These are phyloP conservation scores for Cololabis saira DNA, from an alignment of 2,113 vertebrate species.

Conservation along the genomic window DNA sequence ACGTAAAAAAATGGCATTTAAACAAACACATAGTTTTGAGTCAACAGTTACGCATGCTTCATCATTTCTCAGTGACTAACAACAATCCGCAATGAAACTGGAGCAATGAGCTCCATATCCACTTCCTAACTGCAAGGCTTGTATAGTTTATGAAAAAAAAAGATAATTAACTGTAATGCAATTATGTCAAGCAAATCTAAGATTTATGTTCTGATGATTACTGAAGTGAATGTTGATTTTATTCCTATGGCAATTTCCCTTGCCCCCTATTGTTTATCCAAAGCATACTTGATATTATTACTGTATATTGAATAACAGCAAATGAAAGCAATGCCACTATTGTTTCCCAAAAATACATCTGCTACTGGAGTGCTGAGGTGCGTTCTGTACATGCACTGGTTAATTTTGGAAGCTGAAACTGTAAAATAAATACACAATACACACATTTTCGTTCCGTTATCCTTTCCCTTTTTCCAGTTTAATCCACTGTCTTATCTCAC, in stretches of 20 bases:
- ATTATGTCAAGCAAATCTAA: neutral
- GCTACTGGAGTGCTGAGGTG: too few relatives aligned
- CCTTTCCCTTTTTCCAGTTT: neutral
- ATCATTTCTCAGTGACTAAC: too few relatives aligned
- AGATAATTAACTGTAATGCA: neutral
- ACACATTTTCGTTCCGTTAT: neutral
- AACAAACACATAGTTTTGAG: neutral
- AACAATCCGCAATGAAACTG: neutral
- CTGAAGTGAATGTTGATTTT: conserved; percentile 1
- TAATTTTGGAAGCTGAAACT: conserved; percentile 13
- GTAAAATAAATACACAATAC: neutral
- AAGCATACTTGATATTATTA: conserved; percentile 14
- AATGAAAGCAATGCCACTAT: conserved; percentile 1
- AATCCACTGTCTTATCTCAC: conserved; percentile 23
- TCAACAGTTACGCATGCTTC: neutral
- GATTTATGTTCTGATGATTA: neutral
- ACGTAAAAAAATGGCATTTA: conserved; percentile 1
- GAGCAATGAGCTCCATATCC: neutral
- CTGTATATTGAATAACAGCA: neutral
- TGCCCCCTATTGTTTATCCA: conserved; percentile 40
- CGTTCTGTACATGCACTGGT: conserved; percentile 7
- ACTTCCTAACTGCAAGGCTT: neutral
- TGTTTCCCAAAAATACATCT: too few relatives aligned
- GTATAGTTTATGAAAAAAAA: neutral
- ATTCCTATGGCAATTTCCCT: conserved; percentile 3